Base-by-base conservation (phyloP, 2,113 vertebrate genomes). In the Micronycteris hirsuta region DNA sequence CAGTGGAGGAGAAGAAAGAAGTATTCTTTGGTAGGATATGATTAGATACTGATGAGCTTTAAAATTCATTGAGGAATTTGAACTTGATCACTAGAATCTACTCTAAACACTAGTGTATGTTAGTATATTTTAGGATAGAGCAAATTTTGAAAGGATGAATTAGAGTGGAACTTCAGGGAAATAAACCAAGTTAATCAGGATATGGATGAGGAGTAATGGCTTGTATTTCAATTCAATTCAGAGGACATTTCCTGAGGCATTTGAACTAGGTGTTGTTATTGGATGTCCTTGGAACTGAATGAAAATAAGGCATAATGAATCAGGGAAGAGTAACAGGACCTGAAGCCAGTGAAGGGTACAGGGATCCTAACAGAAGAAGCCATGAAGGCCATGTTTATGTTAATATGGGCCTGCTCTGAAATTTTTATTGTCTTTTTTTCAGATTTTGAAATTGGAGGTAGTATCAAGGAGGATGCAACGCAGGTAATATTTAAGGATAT, bases 401-500 rank as follows among this genome's bases (percentile, higher is more conserved):
- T 73, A 49, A 92, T 88, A 54, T 3, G 9, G 20, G 22, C 92
- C 15, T 81, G 71, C 36, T 77, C 3, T 86, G 68, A 97, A 81
- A 80, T 92, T 38, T 41, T 77, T 74, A 43, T 78, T 90, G 2
- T 95, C 49, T 83, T 84, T 77, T 38, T 73, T 63, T 88, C 95
- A 97, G 97, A 81, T 96, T 97, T 97, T 94, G 94, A 96, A 92
- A 77, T 97, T 83, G 93, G 41, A 89, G 82, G 16, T 83, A 67
- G 54, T 70, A 76, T 84, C 71, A 97, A 93, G 41, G 93, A 97
- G 11, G 78, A 89, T 43, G 45, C 65, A 76, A 47, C 68, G 26
- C 95, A 95, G 74, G 58, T 91, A 86, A 85, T 94, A 28, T 97
- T 71, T 87, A 96, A 97, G 74, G 91, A 96, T 80, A 20, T 61